Base-by-base conservation (phyloP, 2,797 vertebrate genomes). In the Scarus forsteni region DNA sequence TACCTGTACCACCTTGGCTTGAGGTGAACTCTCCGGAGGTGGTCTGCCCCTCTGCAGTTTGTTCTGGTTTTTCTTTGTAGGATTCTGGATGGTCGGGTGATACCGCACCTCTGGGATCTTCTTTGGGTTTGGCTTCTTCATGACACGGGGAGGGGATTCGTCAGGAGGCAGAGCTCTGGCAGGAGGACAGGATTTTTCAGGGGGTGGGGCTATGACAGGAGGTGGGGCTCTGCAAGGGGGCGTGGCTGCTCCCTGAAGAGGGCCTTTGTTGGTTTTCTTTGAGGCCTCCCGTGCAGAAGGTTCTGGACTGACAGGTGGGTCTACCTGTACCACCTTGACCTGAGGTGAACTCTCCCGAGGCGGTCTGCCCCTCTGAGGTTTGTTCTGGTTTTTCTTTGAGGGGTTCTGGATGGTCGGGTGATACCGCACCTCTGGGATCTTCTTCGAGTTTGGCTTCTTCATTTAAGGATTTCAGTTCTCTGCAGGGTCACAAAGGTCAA, bases 401-500 rank as follows among this genome's bases (percentile, higher is more conserved):
- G 66, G 0, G 0, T 9, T 19, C 39, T 50, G 50, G 6, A 89
- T 88, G 58, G 55, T 73, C 1, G 85, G 87, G 46, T 88, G 90
- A 48, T 90, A 92, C 4, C 69, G 40, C 45, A 85, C 74, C 34
- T 68, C 53, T 0, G 85, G 80, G 7, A 85, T 51, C 11, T 78
- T 0, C 3, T 52, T 5, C 7, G 5, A 3, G 43, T 39, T 48
- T 10, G 53, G 73, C 1, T 38, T 57, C 56, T 54, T 73, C 71
- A 54, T 80, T 6, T 16, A 53, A 1, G 8, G 0, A 18, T 5
- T 54, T 53, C 56, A 7, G 5, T 10, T 3, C 6, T 60, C 43
- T 44, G 43, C 43, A 14, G 43, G 43, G 14, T 14, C 43, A 44
- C 43, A 44, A 13, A 44, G 5, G 13, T 14, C 43, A 14, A 6